These are phyloP conservation scores for Conomelus anceps DNA, from an alignment of 2,888 invertebrate genomes.

Conservation along the genomic window DNA sequence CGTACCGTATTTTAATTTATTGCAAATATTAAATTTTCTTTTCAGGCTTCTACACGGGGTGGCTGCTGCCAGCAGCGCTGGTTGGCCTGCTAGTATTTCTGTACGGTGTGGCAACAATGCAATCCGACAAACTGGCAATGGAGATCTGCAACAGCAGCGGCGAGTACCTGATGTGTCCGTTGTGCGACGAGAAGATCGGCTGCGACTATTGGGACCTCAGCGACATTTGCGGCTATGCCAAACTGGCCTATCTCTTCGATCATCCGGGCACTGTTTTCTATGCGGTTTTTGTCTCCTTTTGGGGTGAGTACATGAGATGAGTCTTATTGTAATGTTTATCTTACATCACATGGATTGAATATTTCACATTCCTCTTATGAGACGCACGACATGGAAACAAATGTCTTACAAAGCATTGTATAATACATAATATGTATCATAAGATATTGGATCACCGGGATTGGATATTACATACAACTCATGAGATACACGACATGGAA, in stretches of 20 bases:
- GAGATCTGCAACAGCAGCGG: constrained; percentile 46
- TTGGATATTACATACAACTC: too few relatives aligned
- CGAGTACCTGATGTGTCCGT: constrained; percentile 49
- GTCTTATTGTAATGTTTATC: not conserved
- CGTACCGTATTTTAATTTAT: too few relatives aligned
- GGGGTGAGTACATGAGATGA: constrained; percentile 42
- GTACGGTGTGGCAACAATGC: constrained; percentile 48
- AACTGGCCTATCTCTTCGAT: constrained; percentile 49
- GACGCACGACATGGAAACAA: too few relatives aligned
- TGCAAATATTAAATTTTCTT: too few relatives aligned
- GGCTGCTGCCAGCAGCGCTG: constrained; percentile 49
- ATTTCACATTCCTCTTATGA: too few relatives aligned
- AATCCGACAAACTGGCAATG: constrained; percentile 44
- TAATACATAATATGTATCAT: too few relatives aligned
- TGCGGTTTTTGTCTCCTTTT: constrained; percentile 49
- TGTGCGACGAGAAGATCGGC: constrained; percentile 47
- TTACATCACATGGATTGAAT: not conserved
- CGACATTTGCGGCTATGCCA: constrained; percentile 47
- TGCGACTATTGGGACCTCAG: constrained; percentile 49
- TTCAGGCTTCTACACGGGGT: constrained; percentile 51
- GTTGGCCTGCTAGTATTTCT: constrained; percentile 50
- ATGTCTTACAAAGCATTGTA: too few relatives aligned
- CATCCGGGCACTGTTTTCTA: constrained; percentile 52
- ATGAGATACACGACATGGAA: too few relatives aligned
- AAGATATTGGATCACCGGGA: too few relatives aligned